A percentile compares a stretch with the other conserved stretches of the same genome.
phyloP scores from a whole-genome alignment of 2,888 invertebrate genomes.

The Choristoneura rosaceana region DNA sequence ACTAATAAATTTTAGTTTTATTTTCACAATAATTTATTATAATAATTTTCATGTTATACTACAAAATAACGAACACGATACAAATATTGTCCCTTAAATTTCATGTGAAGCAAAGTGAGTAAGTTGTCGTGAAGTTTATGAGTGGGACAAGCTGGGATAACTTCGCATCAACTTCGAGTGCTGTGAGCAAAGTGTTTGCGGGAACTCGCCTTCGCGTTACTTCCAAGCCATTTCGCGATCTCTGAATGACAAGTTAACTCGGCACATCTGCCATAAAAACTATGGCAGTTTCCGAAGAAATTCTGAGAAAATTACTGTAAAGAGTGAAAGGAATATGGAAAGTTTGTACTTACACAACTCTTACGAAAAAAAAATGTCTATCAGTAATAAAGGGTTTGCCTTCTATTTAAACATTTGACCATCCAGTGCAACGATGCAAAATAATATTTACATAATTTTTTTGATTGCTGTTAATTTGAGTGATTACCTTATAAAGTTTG shows the following conservation, averaged over 20 bases:
- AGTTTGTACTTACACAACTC: neutral
- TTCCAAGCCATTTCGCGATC: slow-evolving; percentile 76
- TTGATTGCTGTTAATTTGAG: neutral
- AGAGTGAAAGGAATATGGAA: neutral
- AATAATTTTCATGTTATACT: neutral
- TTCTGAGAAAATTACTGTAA: neutral
- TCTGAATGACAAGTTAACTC: slow-evolving; percentile 70
- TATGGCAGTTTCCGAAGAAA: slow-evolving; percentile 26
- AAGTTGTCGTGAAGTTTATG: slow-evolving; percentile 74
- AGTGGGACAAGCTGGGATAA: slow-evolving; percentile 65
- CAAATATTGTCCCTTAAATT: slow-evolving; percentile 52
- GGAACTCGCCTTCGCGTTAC: slow-evolving; percentile 70
- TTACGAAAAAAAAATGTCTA: neutral
- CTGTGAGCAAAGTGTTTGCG: slow-evolving; percentile 71
- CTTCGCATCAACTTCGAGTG: slow-evolving; percentile 70
- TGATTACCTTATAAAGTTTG: neutral
- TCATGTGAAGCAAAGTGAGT: slow-evolving; percentile 66
- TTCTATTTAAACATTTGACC: neutral
- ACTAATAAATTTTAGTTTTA: too few species aligned
- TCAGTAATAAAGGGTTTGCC: neutral
- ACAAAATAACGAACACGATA: neutral
- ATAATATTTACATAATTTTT: neutral
- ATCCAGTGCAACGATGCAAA: neutral
- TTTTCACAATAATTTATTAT: too few species aligned
- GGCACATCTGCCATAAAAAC: slow-evolving; percentile 55